Base-by-base conservation (phyloP, 2,113 vertebrate genomes). In the Empidonax traillii region DNA sequence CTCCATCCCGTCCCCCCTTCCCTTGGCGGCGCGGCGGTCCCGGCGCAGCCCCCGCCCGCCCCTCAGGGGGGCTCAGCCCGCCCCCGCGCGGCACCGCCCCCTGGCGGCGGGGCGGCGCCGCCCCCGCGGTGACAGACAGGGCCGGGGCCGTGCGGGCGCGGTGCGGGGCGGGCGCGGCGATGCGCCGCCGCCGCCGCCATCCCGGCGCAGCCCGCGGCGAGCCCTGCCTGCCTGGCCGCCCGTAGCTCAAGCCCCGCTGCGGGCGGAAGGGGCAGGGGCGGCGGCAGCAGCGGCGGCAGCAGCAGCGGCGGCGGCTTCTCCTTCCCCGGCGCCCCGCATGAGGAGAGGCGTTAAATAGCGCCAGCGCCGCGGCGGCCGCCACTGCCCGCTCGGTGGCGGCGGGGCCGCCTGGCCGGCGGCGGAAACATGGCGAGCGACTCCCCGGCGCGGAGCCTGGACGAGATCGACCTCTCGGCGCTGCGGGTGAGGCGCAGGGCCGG, bases 401-500 rank as follows among this genome's bases (percentile, higher is more conserved):
- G 95, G 96, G 41, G 88, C 96, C 93, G 89, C 84, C 35, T 43
- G 77, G 77, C 85, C 93, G 72, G 85, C 53, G 79, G 86, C 90
- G 94, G 97, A 76, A 99, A 98, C 97, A 99, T 99, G 99, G 99
- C 99, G 98, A 99, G 99, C 97, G 99, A 99, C 97, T 99, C 99
- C 94, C 99, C 99, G 20, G 99, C 99, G 85, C 98, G 99, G 96
- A 99, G 99, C 97, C 98, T 99, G 98, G 99, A 99, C 95, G 99
- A 99, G 97, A 99, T 99, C 84, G 99, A 99, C 97, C 99, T 99
- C 95, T 99, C 99, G 88, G 99, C 99, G 75, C 97, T 99, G 93
- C 98, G 99, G 99, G 99, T 99, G 97, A 98, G 98, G 37, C 43
- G 53, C 28, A 27, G 9, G 43, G 35, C 56, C 25, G 68, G 68